These are phyloP conservation scores for Poeciliopsis gracilis DNA, from an alignment of 2,797 vertebrate species.

Conservation along the genomic window DNA sequence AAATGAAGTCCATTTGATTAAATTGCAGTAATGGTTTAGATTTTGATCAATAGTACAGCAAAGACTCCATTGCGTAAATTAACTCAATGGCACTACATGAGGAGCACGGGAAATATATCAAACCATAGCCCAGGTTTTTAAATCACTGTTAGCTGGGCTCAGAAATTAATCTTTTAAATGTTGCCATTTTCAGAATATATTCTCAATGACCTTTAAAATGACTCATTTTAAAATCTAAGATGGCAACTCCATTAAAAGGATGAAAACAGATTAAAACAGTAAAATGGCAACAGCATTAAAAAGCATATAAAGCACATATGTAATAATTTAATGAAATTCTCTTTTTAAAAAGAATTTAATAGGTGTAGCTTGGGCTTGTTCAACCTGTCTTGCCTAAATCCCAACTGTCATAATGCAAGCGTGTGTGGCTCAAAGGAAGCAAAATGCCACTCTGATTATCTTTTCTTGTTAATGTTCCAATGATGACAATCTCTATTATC, in stretches of 20 bases:
- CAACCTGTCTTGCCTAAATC: neutral
- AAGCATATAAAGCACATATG: neutral
- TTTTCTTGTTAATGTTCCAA: neutral
- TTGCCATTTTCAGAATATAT: neutral
- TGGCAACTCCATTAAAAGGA: neutral
- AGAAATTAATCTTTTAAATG: conserved; percentile 2
- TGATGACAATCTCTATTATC: neutral
- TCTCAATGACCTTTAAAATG: neutral
- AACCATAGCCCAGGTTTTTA: conserved; percentile 14
- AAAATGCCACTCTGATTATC: neutral
- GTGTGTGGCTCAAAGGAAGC: neutral
- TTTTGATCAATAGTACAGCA: conserved; percentile 46
- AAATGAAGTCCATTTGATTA: conserved; percentile 35
- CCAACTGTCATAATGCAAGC: neutral
- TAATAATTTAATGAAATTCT: neutral
- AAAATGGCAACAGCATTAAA: neutral
- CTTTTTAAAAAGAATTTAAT: neutral
- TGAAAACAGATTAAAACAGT: neutral
- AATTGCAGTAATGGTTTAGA: conserved; percentile 36
- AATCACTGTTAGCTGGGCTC: conserved; percentile 14
- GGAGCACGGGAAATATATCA: conserved; percentile 17
- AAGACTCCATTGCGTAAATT: conserved; percentile 25
- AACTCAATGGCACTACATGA: conserved; percentile 32
- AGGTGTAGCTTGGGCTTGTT: neutral
- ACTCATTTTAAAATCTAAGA: neutral